Evolutionary conservation across 2,797 vertebrate genomes (phyloP), one percentile per base, ranked within the genome.

Genomic region (Onychomys leucogaster): DNA sequence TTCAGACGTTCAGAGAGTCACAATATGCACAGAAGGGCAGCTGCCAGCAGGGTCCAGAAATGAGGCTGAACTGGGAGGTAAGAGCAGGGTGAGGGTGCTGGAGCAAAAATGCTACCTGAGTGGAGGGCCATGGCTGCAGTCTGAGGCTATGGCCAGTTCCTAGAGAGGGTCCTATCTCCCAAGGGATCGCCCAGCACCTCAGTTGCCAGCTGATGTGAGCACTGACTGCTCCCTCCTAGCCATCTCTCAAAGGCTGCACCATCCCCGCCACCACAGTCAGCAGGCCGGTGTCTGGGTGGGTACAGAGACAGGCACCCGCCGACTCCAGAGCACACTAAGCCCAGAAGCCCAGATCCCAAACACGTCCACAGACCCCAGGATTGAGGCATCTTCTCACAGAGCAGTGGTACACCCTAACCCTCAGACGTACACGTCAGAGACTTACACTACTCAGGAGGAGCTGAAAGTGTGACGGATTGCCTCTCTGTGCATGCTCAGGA

Each of bases 401-500:
- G 63, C 63, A 32, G 34, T 3, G 0, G 0, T 0, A 0, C 0
- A 5, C 17, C 71, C 29, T 12, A 5, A 43, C 1, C 32, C 25
- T 57, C 37, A 0, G 17, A 10, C 37, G 5, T 2, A 32, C 0
- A 6, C 3, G 3, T 43, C 29, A 8, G 57, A 63, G 83, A 25
- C 25, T 34, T 23, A 29, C 5, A 17, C n/a, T 34, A 1, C 65
- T 23, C 9, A 0, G 0, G 0, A 9, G 13, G 0, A 21, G 12
- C 34, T 29, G 32, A 7, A 11, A 2, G 41, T 0, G 6, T 10
- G 29, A 16, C 4, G 0, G 12, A 10, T 25, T 0, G 2, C 3
- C 0, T 37, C 4, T 17, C 11, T 7, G 0, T 16, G 52, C 0
- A 0, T 2, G 16, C 41, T 17, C 59, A 4, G 41, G 55, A 14